Base-by-base conservation (phyloP, 2,113 vertebrate genomes). In the Spizaetus ornatus region DNA sequence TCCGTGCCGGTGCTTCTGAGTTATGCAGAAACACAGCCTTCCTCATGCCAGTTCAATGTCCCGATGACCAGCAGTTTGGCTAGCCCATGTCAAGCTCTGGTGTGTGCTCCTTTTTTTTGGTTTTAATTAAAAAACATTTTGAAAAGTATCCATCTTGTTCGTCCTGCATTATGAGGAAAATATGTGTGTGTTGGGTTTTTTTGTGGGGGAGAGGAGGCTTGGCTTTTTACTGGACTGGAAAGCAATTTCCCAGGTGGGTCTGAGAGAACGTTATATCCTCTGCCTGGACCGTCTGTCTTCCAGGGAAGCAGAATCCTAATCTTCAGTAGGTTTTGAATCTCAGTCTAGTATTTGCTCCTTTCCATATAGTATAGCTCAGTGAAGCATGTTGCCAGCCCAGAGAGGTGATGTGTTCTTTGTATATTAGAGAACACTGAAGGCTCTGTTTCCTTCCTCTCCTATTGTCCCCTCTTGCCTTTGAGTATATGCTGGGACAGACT, bases 51-150 rank as follows among this genome's bases (percentile, higher is more conserved):
- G 56, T 85, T 87, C 78, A 88, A 17, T 0, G 0, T 93, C 92
- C 58, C 3, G 2, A 48, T 45, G 93, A 80, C 95, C 96, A 93
- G 93, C 87, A 93, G 96, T 95, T 96, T 95, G 96, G 58, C 93
- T 58, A 72, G 82, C 40, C 70, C 82, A 86, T 48, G 90, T 90
- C 95, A 96, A 91, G 92, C 96, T 97, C 92, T 96, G 96, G 90
- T 94, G 96, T 96, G 93, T 96, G 95, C 92, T 97, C 90, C 85
- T 85, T 95, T 84, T 84, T 92, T 94, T 92, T 88, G 13, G 34
- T 93, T 96, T 97, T 94, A 97, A 97, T 97, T 96, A 97, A 97
- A 97, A 96, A 96, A 94, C 16, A 16, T 73, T 90, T 91, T 93
- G 70, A 96, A 96, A 96, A 94, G 48, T 82, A 90, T 48, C 27